phyloP scores from a whole-genome alignment of 2,888 invertebrate species.

The Nezara viridula region DNA sequence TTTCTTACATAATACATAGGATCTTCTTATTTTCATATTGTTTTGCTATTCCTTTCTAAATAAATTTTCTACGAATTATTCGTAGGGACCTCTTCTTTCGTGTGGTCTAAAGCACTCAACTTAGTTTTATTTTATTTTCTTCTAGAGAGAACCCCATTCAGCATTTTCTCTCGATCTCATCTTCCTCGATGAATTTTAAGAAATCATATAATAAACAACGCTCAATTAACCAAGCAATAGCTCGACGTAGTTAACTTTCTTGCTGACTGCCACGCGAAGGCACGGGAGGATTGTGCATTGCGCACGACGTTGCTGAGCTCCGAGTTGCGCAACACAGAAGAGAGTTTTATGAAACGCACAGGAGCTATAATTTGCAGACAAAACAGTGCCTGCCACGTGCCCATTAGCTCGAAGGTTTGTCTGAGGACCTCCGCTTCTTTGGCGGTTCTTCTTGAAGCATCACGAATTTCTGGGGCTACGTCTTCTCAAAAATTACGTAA shows the following conservation, averaged over 20 bases:
- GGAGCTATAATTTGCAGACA: constrained; percentile 43
- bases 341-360: constrained; percentile 45
- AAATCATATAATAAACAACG: background rate
- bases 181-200: background rate
- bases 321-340: background rate
- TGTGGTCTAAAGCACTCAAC: too few relatives aligned
- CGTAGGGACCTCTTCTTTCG: too few relatives aligned
- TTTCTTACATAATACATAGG: too few relatives aligned
- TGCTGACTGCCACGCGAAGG: background rate
- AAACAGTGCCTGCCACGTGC: constrained; percentile 36
- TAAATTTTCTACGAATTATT: too few relatives aligned
- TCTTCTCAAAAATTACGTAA: background rate
- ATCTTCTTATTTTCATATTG: too few relatives aligned
- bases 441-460: background rate
- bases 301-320: background rate
- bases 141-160: too few relatives aligned
- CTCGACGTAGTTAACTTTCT: background rate
- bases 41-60: too few relatives aligned
- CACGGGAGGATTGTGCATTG: background rate
- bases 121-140: too few relatives aligned
- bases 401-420: background rate
- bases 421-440: background rate
- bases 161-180: background rate
- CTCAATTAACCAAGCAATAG: background rate
- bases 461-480: background rate